Conservation (phyloP, 2,888 invertebrate genomes). For the Tenthredo distinguenda region DNA sequence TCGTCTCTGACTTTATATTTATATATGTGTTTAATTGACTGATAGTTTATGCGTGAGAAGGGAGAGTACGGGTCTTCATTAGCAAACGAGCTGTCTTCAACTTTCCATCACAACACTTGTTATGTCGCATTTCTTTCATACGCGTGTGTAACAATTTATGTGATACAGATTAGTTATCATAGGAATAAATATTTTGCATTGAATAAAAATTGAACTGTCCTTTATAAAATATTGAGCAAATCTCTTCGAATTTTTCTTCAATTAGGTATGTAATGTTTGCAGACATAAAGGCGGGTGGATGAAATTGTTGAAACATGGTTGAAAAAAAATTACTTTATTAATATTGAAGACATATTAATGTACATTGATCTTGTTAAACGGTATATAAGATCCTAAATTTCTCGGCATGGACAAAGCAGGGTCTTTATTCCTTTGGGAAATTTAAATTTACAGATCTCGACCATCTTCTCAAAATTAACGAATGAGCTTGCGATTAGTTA, state of each 20-base stretch:
- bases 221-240: constrained; percentile 21
- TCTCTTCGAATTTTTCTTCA: background rate
- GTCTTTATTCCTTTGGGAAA: background rate
- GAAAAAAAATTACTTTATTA: constrained; percentile 67
- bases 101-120: background rate
- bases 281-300: background rate
- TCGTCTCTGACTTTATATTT: constrained; percentile 14
- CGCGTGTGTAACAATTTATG: constrained; percentile 28
- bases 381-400: constrained; percentile 42
- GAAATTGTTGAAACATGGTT: constrained; percentile 50
- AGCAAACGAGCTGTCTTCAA: background rate
- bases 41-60: background rate
- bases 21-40: constrained; percentile 1
- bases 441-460: constrained; percentile 41
- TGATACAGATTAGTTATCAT: constrained; percentile 26
- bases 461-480: constrained; percentile 15
- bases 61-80: background rate
- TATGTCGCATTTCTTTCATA: constrained; percentile 11
- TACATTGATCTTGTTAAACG: constrained; percentile 63
- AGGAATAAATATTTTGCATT: constrained; percentile 44
- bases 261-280: background rate
- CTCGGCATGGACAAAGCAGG: constrained; percentile 19
- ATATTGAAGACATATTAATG: constrained; percentile 66
- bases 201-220: constrained; percentile 15
- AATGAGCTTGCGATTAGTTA: constrained; percentile 26